These are phyloP conservation scores for Eilema depressum DNA, from an alignment of 2,888 invertebrate genomes.

Conservation along the genomic window DNA sequence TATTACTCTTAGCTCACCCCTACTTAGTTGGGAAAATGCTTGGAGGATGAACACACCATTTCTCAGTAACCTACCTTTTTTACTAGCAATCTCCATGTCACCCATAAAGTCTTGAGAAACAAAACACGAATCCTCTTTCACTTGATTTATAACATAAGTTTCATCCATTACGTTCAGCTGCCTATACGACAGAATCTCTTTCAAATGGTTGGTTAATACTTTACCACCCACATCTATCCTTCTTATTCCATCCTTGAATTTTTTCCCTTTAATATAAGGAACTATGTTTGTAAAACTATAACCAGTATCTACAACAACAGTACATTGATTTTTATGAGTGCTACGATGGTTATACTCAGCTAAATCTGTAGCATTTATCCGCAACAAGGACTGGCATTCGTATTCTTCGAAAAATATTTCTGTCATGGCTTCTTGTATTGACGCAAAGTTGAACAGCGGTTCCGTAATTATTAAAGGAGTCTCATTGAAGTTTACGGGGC, in stretches of 20 bases:
- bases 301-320: slow-evolving; percentile 96
- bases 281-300: slow-evolving; percentile 98
- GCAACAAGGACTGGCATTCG: slow-evolving; percentile 93
- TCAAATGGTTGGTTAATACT: slow-evolving; percentile 98
- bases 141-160: slow-evolving; percentile 99
- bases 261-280: slow-evolving; percentile 94
- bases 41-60: too few species aligned
- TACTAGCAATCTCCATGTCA: slow-evolving; percentile 91
- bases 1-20: too few species aligned
- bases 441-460: slow-evolving; percentile 96
- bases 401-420: slow-evolving; percentile 99
- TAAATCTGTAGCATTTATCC: slow-evolving; percentile 93
- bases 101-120: slow-evolving; percentile 94
- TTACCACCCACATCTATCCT: slow-evolving; percentile 99
- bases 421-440: slow-evolving; percentile 96
- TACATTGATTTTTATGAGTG: slow-evolving; percentile 88
- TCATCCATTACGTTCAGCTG: slow-evolving; percentile 99
- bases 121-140: slow-evolving; percentile 98
- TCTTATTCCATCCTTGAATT: slow-evolving; percentile 89
- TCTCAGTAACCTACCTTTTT: slow-evolving; percentile 63
- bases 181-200: slow-evolving; percentile 98
- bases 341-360: slow-evolving; percentile 90
- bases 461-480: slow-evolving; percentile 96
- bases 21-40: too few species aligned
- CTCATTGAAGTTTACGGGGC: slow-evolving; percentile 92